Evolutionary conservation across 2,113 vertebrate genomes (phyloP), one percentile per base, ranked within the genome.

Genomic region (Siphamia tubifer): DNA sequence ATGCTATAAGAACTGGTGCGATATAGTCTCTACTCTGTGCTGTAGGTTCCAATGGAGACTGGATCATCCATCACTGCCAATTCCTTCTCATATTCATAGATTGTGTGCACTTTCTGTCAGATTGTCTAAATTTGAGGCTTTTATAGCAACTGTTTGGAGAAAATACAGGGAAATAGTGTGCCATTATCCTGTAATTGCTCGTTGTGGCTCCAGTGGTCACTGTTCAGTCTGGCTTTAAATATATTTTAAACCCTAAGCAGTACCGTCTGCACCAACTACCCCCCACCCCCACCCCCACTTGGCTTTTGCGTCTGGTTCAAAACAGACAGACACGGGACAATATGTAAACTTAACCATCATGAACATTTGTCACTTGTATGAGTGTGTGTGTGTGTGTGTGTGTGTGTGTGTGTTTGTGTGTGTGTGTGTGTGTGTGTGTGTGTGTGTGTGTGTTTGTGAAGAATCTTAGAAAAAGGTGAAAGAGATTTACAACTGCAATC

Each of bases 401-500:
- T n/a, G n/a, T n/a, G n/a, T n/a, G n/a, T n/a, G n/a, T n/a, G n/a
- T n/a, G n/a, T n/a, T n/a, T n/a, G n/a, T n/a, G n/a, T n/a, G n/a
- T n/a, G n/a, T n/a, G n/a, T n/a, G n/a, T n/a, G n/a, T n/a, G n/a
- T n/a, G n/a, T n/a, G n/a, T n/a, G n/a, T n/a, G n/a, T n/a, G n/a
- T n/a, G n/a, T n/a, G n/a, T n/a, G n/a, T n/a, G n/a, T n/a, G n/a
- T n/a, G n/a, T n/a, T n/a, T n/a, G n/a, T n/a, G n/a, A n/a, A n/a
- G n/a, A 32, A 21, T 36, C 52, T 35, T 35, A 61, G 27, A 60
- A 31, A 53, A 63, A 65, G 44, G 51, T 30, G 57, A 78, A 52
- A 48, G 79, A 92, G 92, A 93, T 93, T 93, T 91, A 93, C 88
- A 80, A 66, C 89, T 87, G 81, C 86, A 93, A 93, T 93, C 90